phyloP scores from a whole-genome alignment of 2,797 vertebrate genomes.

The Diplodus puntazzo region DNA sequence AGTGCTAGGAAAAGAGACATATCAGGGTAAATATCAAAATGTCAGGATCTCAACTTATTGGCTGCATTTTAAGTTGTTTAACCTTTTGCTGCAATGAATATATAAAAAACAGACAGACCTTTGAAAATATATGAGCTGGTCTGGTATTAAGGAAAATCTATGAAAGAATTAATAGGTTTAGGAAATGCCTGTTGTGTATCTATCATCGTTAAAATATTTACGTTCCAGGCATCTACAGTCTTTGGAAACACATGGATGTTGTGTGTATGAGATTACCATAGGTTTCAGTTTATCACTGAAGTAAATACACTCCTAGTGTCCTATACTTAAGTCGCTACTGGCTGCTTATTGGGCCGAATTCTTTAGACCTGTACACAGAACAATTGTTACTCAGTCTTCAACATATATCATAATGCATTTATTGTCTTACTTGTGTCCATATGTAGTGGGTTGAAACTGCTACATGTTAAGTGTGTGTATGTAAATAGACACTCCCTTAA shows the following conservation, averaged over 20 bases:
- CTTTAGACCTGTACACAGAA: no score
- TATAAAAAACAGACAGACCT: not conserved
- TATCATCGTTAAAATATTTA: not conserved
- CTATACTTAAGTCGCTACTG: no score
- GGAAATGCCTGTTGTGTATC: constrained; percentile 1
- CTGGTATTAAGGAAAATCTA: not conserved
- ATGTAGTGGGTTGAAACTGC: no score
- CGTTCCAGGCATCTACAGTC: not conserved
- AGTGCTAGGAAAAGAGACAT: constrained; percentile 6
- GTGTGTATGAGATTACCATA: not conserved
- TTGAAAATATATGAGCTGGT: constrained; percentile 1
- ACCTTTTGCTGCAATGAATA: not conserved
- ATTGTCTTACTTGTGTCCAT: no score
- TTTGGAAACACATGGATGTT: not conserved
- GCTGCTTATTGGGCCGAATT: no score
- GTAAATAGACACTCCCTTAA: no score
- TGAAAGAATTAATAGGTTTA: constrained; percentile 1
- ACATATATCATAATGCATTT: no score
- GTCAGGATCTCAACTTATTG: constrained; percentile 25
- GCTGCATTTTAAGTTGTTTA: constrained; percentile 27
- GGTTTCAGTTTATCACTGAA: no score
- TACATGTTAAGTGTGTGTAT: no score
- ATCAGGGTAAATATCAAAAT: constrained; percentile 30
- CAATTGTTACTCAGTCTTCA: no score
- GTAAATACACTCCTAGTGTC: no score